Conservation (phyloP, 2,113 vertebrate species). For the Cricetomys ansorgei region DNA sequence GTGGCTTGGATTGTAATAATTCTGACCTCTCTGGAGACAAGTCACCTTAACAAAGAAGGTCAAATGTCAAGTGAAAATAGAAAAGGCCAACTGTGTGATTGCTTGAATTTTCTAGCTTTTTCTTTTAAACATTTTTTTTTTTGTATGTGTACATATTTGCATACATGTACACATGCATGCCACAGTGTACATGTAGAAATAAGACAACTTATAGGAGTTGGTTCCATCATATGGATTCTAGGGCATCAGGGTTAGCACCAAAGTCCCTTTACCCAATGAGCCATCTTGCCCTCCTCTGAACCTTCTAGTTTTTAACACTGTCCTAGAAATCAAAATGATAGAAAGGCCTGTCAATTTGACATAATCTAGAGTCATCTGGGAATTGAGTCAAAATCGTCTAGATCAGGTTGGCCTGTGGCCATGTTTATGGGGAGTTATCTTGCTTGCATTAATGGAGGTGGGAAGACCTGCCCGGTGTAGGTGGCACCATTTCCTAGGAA, state of each 20-base stretch:
- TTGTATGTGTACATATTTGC: background rate
- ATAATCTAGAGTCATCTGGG: background rate
- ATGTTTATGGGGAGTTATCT: background rate
- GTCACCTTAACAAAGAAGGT: background rate
- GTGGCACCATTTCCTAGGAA: background rate
- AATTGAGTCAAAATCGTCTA: background rate
- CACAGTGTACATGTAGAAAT: background rate
- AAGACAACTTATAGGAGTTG: background rate
- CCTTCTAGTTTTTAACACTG: background rate
- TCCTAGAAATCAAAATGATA: background rate
- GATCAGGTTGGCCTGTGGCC: background rate
- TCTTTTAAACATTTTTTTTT: background rate
- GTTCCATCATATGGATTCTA: background rate
- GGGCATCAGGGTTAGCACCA: background rate
- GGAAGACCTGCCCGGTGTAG: background rate
- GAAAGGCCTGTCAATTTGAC: background rate
- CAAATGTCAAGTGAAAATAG: background rate
- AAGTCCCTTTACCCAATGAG: background rate
- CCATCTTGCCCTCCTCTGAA: background rate
- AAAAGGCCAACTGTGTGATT: background rate
- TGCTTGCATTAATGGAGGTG: background rate
- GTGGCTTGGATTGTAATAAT: background rate
- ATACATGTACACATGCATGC: background rate
- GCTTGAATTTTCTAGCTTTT: background rate
- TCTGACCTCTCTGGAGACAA: constrained; percentile 35